These are phyloP conservation scores for Sarcophaga variegata DNA, from an alignment of 2,888 invertebrate genomes.

Conservation along the genomic window DNA sequence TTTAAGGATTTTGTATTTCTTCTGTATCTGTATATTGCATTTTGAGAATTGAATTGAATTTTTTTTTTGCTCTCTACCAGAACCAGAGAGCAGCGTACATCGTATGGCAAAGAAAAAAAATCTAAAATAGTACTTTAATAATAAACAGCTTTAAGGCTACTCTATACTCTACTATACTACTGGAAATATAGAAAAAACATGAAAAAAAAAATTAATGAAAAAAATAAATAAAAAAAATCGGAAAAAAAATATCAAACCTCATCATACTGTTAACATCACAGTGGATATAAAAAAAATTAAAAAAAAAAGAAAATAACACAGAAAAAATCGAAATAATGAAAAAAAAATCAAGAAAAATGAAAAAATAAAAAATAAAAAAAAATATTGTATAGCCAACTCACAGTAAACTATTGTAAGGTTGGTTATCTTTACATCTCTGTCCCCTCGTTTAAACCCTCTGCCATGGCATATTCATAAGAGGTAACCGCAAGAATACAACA, in stretches of 20 bases:
- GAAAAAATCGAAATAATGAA: slow-evolving; percentile 63
- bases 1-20: no score
- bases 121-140: slow-evolving; percentile 44
- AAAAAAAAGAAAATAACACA: slow-evolving; percentile 48
- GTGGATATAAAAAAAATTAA: slow-evolving; percentile 46
- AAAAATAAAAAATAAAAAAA: slow-evolving; percentile 29
- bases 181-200: slow-evolving; percentile 45
- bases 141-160: slow-evolving; percentile 67
- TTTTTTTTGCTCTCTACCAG: background rate
- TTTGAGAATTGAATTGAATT: background rate
- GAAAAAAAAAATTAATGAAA: slow-evolving; percentile 24
- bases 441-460: slow-evolving; percentile 54
- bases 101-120: slow-evolving; percentile 18
- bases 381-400: slow-evolving; percentile 52
- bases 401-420: slow-evolving; percentile 67
- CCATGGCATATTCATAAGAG: no score
- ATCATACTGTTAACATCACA: slow-evolving; percentile 59
- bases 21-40: no score
- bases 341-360: slow-evolving; percentile 42
- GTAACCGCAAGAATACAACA: no score
- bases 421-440: slow-evolving; percentile 68
- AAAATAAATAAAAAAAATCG: slow-evolving; percentile 38
- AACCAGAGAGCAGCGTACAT: background rate
- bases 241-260: slow-evolving; percentile 54
- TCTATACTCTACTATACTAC: slow-evolving; percentile 66